These are phyloP conservation scores for Gulo gulo DNA, from an alignment of 2,113 vertebrate genomes.

Conservation along the genomic window DNA sequence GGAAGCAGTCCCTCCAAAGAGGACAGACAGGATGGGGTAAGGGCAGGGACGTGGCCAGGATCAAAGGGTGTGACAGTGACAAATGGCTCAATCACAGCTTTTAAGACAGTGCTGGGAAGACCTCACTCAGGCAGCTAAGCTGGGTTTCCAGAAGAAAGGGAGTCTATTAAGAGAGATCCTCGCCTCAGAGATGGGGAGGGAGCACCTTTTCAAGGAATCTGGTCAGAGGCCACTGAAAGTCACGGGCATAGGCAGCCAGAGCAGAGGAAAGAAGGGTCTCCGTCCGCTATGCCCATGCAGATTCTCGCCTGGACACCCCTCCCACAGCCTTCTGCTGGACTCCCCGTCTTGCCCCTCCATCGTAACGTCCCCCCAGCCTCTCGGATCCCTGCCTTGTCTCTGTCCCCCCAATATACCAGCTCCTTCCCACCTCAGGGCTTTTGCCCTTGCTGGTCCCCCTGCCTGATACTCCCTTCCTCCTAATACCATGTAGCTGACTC, in stretches of 20 bases:
- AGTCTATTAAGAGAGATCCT: background rate
- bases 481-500: rapidly evolving
- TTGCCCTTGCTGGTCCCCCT: background rate
- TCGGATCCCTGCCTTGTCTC: background rate
- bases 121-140: background rate
- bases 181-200: background rate
- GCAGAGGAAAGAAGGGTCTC: background rate
- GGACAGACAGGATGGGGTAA: background rate
- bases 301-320: background rate
- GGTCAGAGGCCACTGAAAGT: background rate
- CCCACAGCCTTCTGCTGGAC: background rate
- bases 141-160: background rate
- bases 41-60: too few relatives aligned
- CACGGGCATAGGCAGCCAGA: background rate
- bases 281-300: rapidly evolving
- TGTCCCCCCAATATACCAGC: background rate
- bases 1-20: background rate
- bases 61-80: background rate
- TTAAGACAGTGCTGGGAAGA: background rate
- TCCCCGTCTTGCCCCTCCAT: background rate
- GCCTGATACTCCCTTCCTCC: background rate
- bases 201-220: background rate
- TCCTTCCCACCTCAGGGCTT: background rate
- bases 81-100: background rate
- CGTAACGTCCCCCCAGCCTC: background rate